Base-by-base conservation (phyloP, 2,888 invertebrate genomes). In the Dryococelus australis region DNA sequence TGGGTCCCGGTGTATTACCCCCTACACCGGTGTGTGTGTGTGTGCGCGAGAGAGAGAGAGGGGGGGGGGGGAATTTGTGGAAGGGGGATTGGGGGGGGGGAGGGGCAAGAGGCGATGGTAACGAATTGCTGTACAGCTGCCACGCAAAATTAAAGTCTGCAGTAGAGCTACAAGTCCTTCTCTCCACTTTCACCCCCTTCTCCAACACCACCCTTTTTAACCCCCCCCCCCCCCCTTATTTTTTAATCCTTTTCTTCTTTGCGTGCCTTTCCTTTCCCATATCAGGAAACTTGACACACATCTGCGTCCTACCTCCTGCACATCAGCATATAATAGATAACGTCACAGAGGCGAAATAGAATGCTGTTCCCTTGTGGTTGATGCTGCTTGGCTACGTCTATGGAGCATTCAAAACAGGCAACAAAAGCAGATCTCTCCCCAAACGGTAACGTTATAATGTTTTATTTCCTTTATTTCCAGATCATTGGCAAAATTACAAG, bases 131-230 rank as follows among this genome's bases (percentile, higher is more conserved):
- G 83, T 86, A 84, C 85, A 86, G 85, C 87, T 86, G 87, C 86
- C 87, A 87, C 83, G 85, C 65, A 83, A 85, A 87, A 87, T 87
- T 87, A 87, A 87, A 86, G 86, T 86, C 51, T 81, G 86, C 47
- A 65, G 16, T 16, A 8, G 65, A 65, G 65, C 65, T 65, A 65
- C 65, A 24, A 65, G 65, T 65, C 65, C 65, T 65, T 65, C 65
- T 16, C 65, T 13, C 65, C 16, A 12, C 20, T 65, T n/a, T n/a
- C n/a, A n/a, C n/a, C n/a, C n/a, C n/a, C n/a, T n/a, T n/a, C n/a
- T n/a, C n/a, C n/a, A n/a, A n/a, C n/a, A n/a, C n/a, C n/a, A n/a
- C n/a, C 8, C 65, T 47, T 47, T 47, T 47, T 47, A 47, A 47
- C 47, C 47, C 47, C 65, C 24, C 16, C 20, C 20, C 65, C n/a